Conservation (phyloP, 2,113 vertebrate genomes). For the Aleadryas rufinucha region DNA sequence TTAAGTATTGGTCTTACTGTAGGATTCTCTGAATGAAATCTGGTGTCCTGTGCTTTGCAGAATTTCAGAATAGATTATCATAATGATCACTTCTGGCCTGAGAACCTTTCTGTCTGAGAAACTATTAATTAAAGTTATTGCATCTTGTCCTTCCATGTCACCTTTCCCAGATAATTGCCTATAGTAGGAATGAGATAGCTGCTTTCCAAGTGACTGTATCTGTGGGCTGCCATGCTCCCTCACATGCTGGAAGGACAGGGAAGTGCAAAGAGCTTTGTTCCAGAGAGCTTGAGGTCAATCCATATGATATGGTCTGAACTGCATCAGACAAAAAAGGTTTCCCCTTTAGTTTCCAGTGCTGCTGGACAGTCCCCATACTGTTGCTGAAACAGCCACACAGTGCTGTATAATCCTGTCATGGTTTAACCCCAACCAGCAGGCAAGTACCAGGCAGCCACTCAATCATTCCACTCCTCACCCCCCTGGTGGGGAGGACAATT, state of each 20-base stretch:
- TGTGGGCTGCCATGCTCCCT: neutral
- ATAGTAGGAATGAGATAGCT: neutral
- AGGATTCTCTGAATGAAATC: neutral
- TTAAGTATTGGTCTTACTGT: neutral
- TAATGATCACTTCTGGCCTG: neutral
- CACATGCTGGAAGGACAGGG: neutral
- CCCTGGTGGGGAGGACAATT: fast-evolving
- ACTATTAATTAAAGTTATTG: conserved; percentile 8
- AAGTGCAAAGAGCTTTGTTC: neutral
- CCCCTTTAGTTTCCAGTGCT: neutral
- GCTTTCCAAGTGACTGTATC: neutral
- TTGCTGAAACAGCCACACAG: neutral
- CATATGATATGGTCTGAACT: neutral
- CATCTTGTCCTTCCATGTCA: neutral
- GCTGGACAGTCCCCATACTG: neutral
- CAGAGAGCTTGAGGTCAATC: neutral
- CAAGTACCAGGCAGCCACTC: neutral
- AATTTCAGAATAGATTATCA: conserved; percentile 3
- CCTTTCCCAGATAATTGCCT: neutral
- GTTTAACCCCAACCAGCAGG: neutral
- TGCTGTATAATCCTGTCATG: neutral
- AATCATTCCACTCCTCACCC: neutral
- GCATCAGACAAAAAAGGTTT: neutral
- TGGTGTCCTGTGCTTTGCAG: neutral
- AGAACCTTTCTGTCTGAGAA: neutral